A percentile compares a stretch with the other conserved stretches of the same genome.
These are phyloP conservation scores for Cataglyphis rosenhaueri DNA, from an alignment of 2,888 invertebrate species.

Conservation along the genomic window DNA sequence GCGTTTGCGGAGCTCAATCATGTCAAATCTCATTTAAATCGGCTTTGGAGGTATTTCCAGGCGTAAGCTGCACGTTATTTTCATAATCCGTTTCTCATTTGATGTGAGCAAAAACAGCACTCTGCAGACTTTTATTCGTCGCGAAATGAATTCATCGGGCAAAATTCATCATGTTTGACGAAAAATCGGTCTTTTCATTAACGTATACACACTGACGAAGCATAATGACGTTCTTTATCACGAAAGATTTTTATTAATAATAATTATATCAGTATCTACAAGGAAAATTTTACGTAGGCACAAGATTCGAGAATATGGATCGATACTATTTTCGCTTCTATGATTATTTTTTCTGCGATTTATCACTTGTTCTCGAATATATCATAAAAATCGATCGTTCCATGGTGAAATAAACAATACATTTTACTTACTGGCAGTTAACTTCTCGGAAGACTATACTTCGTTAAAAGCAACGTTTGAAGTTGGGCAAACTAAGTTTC, in stretches of 20 bases:
- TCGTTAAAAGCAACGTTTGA: conserved; percentile 54
- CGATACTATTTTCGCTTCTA: conserved; percentile 1
- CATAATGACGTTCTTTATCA: conserved; percentile 1
- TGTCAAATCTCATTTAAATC: conserved; percentile 51
- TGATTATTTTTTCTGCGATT: conserved; percentile 16
- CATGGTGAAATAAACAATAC: conserved; percentile 39
- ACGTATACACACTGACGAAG: neutral
- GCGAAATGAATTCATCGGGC: conserved; percentile 25
- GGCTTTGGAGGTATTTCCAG: conserved; percentile 34
- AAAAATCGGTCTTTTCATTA: neutral
- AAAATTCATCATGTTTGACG: conserved; percentile 1
- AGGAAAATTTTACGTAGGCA: conserved; percentile 13
- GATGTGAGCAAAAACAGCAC: conserved; percentile 11
- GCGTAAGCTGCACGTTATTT: conserved; percentile 39
- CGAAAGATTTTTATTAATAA: conserved; percentile 18
- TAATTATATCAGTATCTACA: conserved; percentile 24
- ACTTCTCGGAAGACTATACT: conserved; percentile 24
- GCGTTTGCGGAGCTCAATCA: conserved; percentile 1
- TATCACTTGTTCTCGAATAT: conserved; percentile 21
- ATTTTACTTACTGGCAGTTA: conserved; percentile 52
- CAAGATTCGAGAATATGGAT: conserved; percentile 16
- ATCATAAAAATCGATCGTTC: conserved; percentile 36
- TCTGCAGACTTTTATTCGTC: conserved; percentile 27
- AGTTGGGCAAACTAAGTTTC: conserved; percentile 48
- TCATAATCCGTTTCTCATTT: conserved; percentile 55